Percentiles rank a stretch among this genome's conserved stretches.
Evolutionary conservation across 1,140 invertebrate species (phyloP).

Genomic region (Zaprionus camerounensis): DNA sequence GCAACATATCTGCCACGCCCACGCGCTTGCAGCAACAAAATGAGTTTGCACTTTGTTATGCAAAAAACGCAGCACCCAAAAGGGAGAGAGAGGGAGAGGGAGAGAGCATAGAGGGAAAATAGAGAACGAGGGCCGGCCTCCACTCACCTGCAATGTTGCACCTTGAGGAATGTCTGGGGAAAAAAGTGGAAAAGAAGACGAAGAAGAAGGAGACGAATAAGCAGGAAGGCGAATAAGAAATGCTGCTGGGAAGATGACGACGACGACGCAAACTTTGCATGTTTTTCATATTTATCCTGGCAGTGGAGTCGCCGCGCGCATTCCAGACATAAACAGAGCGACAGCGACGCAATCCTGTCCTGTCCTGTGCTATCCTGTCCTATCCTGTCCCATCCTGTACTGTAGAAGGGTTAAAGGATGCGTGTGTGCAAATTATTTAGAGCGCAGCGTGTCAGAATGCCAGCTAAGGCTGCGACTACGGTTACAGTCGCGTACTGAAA

Average conservation of each 20-base stretch:
- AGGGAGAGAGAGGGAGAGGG: not conserved
- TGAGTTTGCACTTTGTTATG: slow-evolving; percentile 82
- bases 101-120: not conserved
- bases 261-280: slow-evolving; percentile 60
- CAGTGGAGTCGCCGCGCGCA: slow-evolving; percentile 37
- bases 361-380: slow-evolving; percentile 1
- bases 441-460: slow-evolving; percentile 77
- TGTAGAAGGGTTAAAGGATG: slow-evolving; percentile 66
- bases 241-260: slow-evolving; percentile 59
- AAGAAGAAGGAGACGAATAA: slow-evolving; percentile 3
- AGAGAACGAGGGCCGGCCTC: slow-evolving; percentile 1
- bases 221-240: slow-evolving; percentile 55
- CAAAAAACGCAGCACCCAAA: slow-evolving; percentile 54
- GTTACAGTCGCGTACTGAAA: slow-evolving; percentile 54
- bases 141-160: slow-evolving; percentile 71
- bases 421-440: slow-evolving; percentile 77
- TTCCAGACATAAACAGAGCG: slow-evolving; percentile 52
- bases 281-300: slow-evolving; percentile 80
- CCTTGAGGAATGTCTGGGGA: slow-evolving; percentile 65
- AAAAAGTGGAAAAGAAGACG: not conserved
- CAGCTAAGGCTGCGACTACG: slow-evolving; percentile 17
- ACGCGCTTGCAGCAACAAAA: slow-evolving; percentile 67
- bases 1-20: slow-evolving; percentile 71
- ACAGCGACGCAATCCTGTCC: slow-evolving; percentile 33
- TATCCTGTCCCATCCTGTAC: not conserved